phyloP scores from a whole-genome alignment of 2,888 invertebrate genomes.

The Steinernema carpocapsae region DNA sequence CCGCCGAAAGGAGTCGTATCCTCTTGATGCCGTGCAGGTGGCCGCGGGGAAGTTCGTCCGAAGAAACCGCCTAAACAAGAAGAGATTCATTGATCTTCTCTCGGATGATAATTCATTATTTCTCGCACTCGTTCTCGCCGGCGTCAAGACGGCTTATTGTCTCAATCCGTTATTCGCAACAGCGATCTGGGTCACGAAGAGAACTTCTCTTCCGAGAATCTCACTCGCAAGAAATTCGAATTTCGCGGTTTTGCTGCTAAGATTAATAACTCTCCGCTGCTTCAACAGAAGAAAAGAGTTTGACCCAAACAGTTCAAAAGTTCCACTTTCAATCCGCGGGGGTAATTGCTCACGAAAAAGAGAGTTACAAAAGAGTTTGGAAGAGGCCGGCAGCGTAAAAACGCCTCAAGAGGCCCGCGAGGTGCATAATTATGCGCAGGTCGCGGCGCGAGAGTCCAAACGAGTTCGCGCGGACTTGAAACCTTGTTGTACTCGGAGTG shows the following conservation, averaged over 20 bases:
- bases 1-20: background rate
- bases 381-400: background rate
- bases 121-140: conserved; percentile 11
- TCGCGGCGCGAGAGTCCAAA: background rate
- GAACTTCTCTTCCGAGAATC: conserved; percentile 10
- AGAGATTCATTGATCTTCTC: background rate
- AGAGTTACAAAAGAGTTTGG: conserved; percentile 7
- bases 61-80: background rate
- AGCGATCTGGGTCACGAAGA: conserved; percentile 27
- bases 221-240: conserved; percentile 6
- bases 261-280: conserved; percentile 16
- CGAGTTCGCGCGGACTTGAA: background rate
- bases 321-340: background rate
- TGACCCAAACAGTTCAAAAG: too few species aligned
- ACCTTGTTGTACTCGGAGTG: conserved; percentile 14
- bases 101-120: conserved; percentile 12
- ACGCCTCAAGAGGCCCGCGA: conserved; percentile 27
- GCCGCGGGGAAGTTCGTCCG: conserved; percentile 17
- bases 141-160: conserved; percentile 31
- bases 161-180: conserved; percentile 35
- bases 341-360: conserved; percentile 24
- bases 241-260: conserved; percentile 26
- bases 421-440: conserved; percentile 9
- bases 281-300: too few species aligned
- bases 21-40: conserved; percentile 30